These are phyloP conservation scores for Merluccius polli DNA, from an alignment of 2,797 vertebrate genomes.

Conservation along the genomic window DNA sequence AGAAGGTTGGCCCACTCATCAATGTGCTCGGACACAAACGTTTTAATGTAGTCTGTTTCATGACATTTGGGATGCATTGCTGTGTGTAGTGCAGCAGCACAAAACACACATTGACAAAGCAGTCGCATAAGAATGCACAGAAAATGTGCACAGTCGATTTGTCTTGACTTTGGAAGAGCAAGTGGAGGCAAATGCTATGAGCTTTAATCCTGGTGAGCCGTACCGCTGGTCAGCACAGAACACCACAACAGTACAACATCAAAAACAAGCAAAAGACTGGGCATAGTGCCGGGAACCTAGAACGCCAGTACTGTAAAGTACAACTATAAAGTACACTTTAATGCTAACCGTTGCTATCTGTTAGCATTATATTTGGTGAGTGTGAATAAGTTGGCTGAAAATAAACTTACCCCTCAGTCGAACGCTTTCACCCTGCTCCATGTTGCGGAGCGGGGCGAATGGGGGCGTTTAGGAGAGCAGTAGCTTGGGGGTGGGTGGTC, in stretches of 20 bases:
- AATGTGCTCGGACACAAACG: not conserved
- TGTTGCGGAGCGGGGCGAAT: slow-evolving; percentile 60
- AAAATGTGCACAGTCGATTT: not conserved
- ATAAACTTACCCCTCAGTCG: slow-evolving; percentile 70
- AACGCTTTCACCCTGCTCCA: slow-evolving; percentile 74
- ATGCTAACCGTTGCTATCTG: not conserved
- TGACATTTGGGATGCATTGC: too few species aligned
- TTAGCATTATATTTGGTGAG: not conserved
- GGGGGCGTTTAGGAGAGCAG: slow-evolving; percentile 23
- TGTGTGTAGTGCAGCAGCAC: too few species aligned
- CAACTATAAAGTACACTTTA: not conserved
- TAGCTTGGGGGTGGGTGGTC: slow-evolving; percentile 41
- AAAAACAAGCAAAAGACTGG: not conserved
- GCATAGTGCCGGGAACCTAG: not conserved
- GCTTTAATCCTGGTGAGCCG: not conserved
- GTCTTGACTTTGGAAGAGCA: not conserved
- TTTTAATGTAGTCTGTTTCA: too few species aligned
- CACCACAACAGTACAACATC: not conserved
- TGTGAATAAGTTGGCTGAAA: slow-evolving; percentile 9
- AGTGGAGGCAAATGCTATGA: not conserved
- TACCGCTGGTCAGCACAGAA: not conserved
- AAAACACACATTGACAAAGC: not conserved
- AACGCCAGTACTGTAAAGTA: not conserved
- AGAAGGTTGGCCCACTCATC: too few species aligned
- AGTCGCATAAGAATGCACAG: not conserved